Evolutionary conservation across 2,888 invertebrate species (phyloP), one percentile per base, ranked within the genome.

Genomic region (Diogma glabrata): DNA sequence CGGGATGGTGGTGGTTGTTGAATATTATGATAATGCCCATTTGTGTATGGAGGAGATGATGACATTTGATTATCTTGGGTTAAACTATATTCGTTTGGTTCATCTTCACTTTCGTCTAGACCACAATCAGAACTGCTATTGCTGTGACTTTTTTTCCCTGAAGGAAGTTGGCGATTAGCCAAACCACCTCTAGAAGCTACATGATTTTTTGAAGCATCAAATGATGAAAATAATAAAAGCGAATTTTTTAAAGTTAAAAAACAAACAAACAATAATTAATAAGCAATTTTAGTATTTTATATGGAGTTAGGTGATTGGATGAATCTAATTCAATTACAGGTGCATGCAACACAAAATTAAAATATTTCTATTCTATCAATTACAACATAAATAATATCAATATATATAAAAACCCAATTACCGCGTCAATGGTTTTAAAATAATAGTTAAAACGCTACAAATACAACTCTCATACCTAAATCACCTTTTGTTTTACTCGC

Each of bases 401-500:
- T n/a, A n/a, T n/a, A n/a, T n/a, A n/a, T n/a, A n/a, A n/a, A n/a
- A n/a, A n/a, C n/a, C n/a, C n/a, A n/a, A n/a, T n/a, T n/a, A n/a
- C n/a, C n/a, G n/a, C n/a, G n/a, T n/a, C n/a, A n/a, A n/a, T n/a
- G n/a, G n/a, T n/a, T n/a, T n/a, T 9, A 40, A 22, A 43, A 22
- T 22, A 43, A 22, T 14, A 43, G 23, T 43, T 22, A 43, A 43
- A 43, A 46, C 46, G 24, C 46, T 24, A 46, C 46, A 46, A 46
- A 24, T 16, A 46, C 46, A 46, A 46, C 46, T 24, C 46, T 46
- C 64, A 64, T 55, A 67, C 67, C 67, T 60, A 94, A 75, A 70
- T 93, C 92, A 16, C 88, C 91, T 72, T 87, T 87, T 55, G 81
- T 79, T 67, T 84, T 84, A 56, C 82, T 87, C 14, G 84, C 87